Base-by-base conservation (phyloP, 1,140 invertebrate genomes). In the Chlorops oryzae region DNA sequence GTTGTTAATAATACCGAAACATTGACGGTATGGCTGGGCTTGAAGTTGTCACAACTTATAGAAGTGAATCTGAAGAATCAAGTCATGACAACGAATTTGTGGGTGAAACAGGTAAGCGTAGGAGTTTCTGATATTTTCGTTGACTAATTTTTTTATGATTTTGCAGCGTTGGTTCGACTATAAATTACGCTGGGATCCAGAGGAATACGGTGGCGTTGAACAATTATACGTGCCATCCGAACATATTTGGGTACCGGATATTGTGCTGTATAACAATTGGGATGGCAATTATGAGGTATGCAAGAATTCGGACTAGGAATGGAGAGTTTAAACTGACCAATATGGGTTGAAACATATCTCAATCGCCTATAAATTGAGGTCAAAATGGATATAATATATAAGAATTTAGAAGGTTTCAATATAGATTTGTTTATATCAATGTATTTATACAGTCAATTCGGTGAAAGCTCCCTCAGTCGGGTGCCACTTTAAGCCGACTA, bases 281-380 rank as follows among this genome's bases (percentile, higher is more conserved):
- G 95, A 98, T 75, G 94, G 95, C 15, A 97, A 97, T 72, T 98
- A 96, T 73, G 94, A 98, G 75, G 79, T 78, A 59, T n/a, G n/a
- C n/a, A n/a, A n/a, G n/a, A n/a, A n/a, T n/a, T n/a, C n/a, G n/a
- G n/a, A n/a, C n/a, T n/a, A n/a, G n/a, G n/a, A n/a, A n/a, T n/a
- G n/a, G n/a, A n/a, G n/a, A n/a, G n/a, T n/a, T n/a, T n/a, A n/a
- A n/a, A n/a, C n/a, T n/a, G n/a, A n/a, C n/a, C n/a, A 58, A n/a
- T n/a, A n/a, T n/a, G n/a, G n/a, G n/a, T n/a, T n/a, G n/a, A n/a
- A n/a, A n/a, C n/a, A n/a, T n/a, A n/a, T n/a, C n/a, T n/a, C n/a
- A n/a, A n/a, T n/a, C n/a, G n/a, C n/a, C n/a, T n/a, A n/a, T n/a
- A n/a, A n/a, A n/a, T n/a, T n/a, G n/a, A n/a, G n/a, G n/a, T n/a